Conservation (phyloP, 2,888 invertebrate genomes). For the Apodemia duryi region DNA sequence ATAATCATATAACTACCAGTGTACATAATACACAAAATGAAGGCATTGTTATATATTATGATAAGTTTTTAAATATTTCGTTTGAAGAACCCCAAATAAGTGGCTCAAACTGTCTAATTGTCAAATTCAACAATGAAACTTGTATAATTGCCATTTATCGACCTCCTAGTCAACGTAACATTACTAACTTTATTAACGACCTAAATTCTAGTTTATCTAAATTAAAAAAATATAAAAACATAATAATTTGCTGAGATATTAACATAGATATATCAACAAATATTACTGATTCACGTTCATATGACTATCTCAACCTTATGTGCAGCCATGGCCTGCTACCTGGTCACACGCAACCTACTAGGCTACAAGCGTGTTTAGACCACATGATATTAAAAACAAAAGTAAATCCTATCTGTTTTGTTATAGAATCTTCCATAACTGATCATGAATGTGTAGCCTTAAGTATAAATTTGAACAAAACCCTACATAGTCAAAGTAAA, state of each 20-base stretch:
- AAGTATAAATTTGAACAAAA: not conserved
- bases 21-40: conserved; percentile 21
- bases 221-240: conserved; percentile 24
- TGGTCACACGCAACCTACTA: conserved; percentile 9
- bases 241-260: conserved; percentile 32
- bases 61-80: conserved; percentile 17
- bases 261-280: conserved; percentile 26
- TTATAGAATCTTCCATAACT: no score
- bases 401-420: no score
- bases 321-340: conserved; percentile 30
- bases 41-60: conserved; percentile 32
- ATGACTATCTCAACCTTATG: conserved; percentile 28
- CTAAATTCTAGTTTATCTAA: conserved; percentile 18
- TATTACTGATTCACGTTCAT: conserved; percentile 17
- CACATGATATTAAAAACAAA: not conserved
- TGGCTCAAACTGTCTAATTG: not conserved
- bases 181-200: not conserved
- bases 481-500: not conserved
- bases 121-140: conserved; percentile 21
- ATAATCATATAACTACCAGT: not conserved
- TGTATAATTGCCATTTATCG: conserved; percentile 26
- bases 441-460: no score
- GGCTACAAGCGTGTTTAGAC: not conserved
- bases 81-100: conserved; percentile 24
- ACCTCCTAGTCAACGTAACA: conserved; percentile 18